Base-by-base conservation (phyloP, 1,140 invertebrate genomes). In the Aphis gossypii region DNA sequence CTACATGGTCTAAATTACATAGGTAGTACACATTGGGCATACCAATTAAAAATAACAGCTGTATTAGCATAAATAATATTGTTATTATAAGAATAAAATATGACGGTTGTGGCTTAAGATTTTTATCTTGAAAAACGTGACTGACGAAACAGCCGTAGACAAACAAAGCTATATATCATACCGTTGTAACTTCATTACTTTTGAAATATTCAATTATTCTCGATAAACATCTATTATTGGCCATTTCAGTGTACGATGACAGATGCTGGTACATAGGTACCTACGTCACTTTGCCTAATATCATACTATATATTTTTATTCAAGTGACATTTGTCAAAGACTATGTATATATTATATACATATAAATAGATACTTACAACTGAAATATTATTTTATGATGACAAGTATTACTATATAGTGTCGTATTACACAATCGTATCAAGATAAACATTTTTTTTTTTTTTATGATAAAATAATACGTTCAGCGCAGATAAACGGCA, bases 361-460 rank as follows among this genome's bases (percentile, higher is more conserved):
- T 68, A 14, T n/a, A 68, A 68, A 11, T 68, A 68, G 9, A 4
- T 68, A 4, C 30, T 4, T 30, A 68, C 60, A 68, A 30, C 25
- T 30, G 11, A 68, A 68, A 11, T 68, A 68, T 5, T 14, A 20
- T 76, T 76, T 76, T 76, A 76, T 76, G n/a, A 76, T n/a, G 30
- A 14, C 30, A 76, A 76, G 60, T 35, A 18, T 76, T 14, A 14
- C 14, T n/a, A n/a, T n/a, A n/a, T n/a, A n/a, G 14, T n/a, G n/a
- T 5, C 18, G 5, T 35, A 76, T 76, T 76, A 76, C 60, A n/a
- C 60, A 35, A n/a, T 35, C n/a, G 1, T 76, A 18, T 76, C 60
- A 76, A 76, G n/a, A 76, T 68, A 76, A 76, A 76, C 60, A n/a
- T 35, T 76, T n/a, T 68, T 76, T n/a, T n/a, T 68, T 68, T 68